Conservation (phyloP, 2,113 vertebrate genomes). For the Hipposideros armiger region DNA sequence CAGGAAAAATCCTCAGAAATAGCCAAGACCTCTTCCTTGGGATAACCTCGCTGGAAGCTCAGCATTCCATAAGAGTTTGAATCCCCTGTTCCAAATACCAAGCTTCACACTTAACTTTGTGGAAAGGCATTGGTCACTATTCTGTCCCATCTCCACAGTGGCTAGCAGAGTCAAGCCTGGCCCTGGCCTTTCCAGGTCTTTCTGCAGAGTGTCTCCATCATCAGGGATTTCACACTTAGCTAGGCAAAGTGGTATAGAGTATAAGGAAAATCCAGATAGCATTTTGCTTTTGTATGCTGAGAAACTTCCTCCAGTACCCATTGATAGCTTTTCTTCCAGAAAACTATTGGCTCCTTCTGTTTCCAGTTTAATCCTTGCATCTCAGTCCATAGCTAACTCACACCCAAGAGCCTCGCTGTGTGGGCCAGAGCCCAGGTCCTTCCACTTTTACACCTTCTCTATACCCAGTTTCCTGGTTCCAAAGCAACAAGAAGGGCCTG, state of each 20-base stretch:
- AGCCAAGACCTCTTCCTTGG: not conserved
- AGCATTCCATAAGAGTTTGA: not conserved
- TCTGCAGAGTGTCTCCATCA: not conserved
- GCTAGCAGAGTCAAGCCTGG: not conserved
- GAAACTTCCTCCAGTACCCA: constrained; percentile 8
- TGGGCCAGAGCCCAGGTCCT: not conserved
- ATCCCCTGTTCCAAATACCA: constrained; percentile 38
- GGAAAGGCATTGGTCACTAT: constrained; percentile 21
- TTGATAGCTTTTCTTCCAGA: not conserved
- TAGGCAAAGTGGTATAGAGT: not conserved
- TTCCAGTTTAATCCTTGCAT: not conserved
- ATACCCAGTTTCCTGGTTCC: not conserved
- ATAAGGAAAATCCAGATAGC: constrained; percentile 29
- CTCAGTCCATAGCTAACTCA: not conserved
- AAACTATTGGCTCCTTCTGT: constrained; percentile 24
- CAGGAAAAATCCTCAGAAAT: not conserved
- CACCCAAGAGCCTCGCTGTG: not conserved
- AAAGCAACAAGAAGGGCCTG: constrained; percentile 20
- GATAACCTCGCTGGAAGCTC: not conserved
- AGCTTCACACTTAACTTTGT: constrained; percentile 45
- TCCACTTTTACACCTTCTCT: not conserved
- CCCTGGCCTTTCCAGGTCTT: not conserved
- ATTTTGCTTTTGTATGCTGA: constrained; percentile 8
- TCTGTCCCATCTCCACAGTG: not conserved
- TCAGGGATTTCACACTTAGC: not conserved